Base-by-base conservation (phyloP, 2,113 vertebrate species). In the Austrofundulus limnaeus region DNA sequence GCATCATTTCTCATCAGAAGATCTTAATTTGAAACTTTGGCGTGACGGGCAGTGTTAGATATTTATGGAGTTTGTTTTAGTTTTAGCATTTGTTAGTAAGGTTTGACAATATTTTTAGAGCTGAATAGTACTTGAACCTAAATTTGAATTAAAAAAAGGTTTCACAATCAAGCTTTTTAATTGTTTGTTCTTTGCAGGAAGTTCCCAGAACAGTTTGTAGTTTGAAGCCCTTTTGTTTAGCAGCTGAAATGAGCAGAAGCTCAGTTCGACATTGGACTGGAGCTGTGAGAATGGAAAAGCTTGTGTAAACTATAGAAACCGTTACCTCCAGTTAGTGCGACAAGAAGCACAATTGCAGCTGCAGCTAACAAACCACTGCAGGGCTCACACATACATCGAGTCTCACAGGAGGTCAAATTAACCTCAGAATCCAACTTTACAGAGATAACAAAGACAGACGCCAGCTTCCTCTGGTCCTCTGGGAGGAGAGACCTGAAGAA, bases 351-450 rank as follows among this genome's bases (percentile, higher is more conserved):
- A 25, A 42, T 47, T 43, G 42, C 31, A 75, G 38, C 58, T 65
- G 54, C 13, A 57, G 46, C 21, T 6, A 8, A 48, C 34, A 28
- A 21, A 46, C 23, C 37, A 56, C 41, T 4, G 57, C 17, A 52
- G 31, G 53, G 54, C 20, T 66, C 11, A 9, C 51, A 75, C 50
- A 39, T 10, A 15, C 53, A 54, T 21, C 11, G 17, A 17, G 58
- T 71, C 74, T 77, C 50, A 58, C 13, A 72, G 52, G 65, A 4
- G 19, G 41, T 11, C 15, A 66, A 84, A 85, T 85, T 71, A 78
- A 82, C 75, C 78, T 72, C 20, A 39, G 41, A 70, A 45, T 8
- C 52, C 65, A 41, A 46, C 45, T 61, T 46, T 48, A 28, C 38
- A 47, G 46, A 58, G 67, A 70, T 75, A 81, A 72, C 28, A 1